phyloP scores from a whole-genome alignment of 1,140 invertebrate species.

The Portunus trituberculatus region DNA sequence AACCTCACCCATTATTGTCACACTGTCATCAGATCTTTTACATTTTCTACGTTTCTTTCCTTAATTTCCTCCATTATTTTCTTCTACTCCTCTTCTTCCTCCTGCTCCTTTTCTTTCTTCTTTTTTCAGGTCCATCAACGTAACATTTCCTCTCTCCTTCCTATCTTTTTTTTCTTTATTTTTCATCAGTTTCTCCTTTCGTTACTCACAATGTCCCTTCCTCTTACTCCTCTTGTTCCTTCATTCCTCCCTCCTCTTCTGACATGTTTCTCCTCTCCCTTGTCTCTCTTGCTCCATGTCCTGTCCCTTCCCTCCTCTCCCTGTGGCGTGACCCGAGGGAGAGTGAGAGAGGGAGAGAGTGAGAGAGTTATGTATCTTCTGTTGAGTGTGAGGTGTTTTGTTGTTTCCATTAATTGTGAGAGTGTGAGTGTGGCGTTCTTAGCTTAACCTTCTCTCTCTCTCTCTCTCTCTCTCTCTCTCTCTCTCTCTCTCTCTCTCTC shows the following conservation, averaged over 20 bases:
- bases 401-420: neutral
- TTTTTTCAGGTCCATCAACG: neutral
- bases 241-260: neutral
- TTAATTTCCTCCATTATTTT: neutral
- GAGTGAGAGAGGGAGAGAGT: neutral
- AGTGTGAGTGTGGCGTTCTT: neutral
- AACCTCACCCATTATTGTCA: neutral
- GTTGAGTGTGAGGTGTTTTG: neutral
- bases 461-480: constrained; percentile 21
- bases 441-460: neutral
- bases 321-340: neutral
- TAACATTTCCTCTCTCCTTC: neutral
- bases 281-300: neutral
- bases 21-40: neutral
- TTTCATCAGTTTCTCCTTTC: neutral
- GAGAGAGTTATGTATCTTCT: neutral
- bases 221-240: neutral
- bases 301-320: too few species aligned
- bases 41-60: neutral
- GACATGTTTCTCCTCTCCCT: neutral
- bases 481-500: neutral
- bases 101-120: neutral
- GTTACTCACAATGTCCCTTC: neutral
- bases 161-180: neutral
- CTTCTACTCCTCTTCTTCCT: neutral